Percentiles rank a stretch among this genome's conserved stretches.
phyloP scores from a whole-genome alignment of 2,113 vertebrate species.

The Cavia porcellus region DNA sequence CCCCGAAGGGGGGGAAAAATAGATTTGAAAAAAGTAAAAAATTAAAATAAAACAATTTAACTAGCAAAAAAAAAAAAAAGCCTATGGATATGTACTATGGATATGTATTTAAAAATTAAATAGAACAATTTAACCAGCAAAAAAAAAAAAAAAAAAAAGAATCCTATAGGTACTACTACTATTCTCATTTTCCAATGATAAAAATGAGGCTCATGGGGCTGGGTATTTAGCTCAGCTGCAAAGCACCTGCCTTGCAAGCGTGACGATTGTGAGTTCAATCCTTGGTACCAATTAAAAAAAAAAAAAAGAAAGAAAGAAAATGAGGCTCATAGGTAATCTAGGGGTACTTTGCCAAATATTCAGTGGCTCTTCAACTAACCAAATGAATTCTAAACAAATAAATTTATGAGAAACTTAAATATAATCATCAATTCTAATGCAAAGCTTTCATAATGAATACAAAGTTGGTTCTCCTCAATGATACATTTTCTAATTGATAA shows the following conservation, averaged over 20 bases:
- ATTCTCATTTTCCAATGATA: neutral
- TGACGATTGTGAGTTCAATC: too few species aligned
- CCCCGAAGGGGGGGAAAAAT: too few species aligned
- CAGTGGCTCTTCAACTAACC: conserved; percentile 31
- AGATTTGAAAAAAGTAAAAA: too few species aligned
- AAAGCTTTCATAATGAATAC: conserved; percentile 34
- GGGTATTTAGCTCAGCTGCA: too few species aligned
- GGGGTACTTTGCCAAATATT: conserved; percentile 41
- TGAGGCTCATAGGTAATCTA: conserved; percentile 27
- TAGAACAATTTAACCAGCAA: too few species aligned
- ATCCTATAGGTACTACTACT: neutral
- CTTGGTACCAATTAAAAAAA: too few species aligned
- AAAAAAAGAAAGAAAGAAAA: neutral
- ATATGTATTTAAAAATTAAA: too few species aligned
- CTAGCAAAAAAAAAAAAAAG: too few species aligned
- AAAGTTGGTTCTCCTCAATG: conserved; percentile 40
- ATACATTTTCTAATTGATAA: conserved; percentile 45
- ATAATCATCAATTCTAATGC: conserved; percentile 34
- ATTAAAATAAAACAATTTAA: too few species aligned
- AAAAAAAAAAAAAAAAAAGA: too few species aligned
- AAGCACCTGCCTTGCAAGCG: too few species aligned
- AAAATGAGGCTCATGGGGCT: neutral
- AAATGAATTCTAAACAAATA: conserved; percentile 45
- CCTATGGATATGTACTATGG: too few species aligned
- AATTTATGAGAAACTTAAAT: conserved; percentile 23